phyloP scores from a whole-genome alignment of 64 coral and sea anemone genomes.

The Stichodactyla helianthus region DNA sequence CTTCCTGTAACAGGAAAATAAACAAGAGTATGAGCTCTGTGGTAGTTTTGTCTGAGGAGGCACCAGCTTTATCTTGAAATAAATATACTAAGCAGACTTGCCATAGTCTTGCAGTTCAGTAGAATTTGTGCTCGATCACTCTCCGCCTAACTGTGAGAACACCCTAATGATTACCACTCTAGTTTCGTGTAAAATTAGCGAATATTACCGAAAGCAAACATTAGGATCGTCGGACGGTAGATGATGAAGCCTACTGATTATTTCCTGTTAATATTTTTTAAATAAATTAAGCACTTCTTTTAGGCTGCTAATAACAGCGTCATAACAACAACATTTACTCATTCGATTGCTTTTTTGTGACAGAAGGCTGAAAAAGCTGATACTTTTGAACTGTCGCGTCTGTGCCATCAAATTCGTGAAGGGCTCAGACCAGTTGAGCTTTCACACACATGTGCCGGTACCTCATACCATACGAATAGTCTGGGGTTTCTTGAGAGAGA shows the following conservation, averaged over 20 bases:
- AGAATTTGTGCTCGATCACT: background rate
- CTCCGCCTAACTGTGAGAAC: background rate
- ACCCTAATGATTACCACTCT: background rate
- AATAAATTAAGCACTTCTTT: background rate
- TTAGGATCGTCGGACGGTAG: background rate
- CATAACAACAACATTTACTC: background rate
- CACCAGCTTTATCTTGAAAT: background rate
- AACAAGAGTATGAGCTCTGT: background rate
- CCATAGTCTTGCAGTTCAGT: background rate
- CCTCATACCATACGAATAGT: background rate
- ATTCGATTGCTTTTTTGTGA: background rate
- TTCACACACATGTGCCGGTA: too few relatives aligned
- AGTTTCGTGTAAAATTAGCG: background rate
- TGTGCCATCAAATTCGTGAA: too few relatives aligned
- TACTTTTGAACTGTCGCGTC: background rate
- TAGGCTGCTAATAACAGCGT: background rate
- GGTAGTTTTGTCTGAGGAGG: background rate
- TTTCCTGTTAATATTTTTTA: background rate
- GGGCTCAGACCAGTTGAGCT: too few relatives aligned
- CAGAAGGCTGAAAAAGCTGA: background rate
- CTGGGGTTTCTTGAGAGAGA: background rate
- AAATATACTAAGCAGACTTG: conserved; percentile 10
- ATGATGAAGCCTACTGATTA: background rate
- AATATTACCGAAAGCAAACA: background rate
- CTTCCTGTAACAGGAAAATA: conserved; percentile 6